Conservation (phyloP, 2,113 vertebrate genomes). For the Neogale vison region DNA sequence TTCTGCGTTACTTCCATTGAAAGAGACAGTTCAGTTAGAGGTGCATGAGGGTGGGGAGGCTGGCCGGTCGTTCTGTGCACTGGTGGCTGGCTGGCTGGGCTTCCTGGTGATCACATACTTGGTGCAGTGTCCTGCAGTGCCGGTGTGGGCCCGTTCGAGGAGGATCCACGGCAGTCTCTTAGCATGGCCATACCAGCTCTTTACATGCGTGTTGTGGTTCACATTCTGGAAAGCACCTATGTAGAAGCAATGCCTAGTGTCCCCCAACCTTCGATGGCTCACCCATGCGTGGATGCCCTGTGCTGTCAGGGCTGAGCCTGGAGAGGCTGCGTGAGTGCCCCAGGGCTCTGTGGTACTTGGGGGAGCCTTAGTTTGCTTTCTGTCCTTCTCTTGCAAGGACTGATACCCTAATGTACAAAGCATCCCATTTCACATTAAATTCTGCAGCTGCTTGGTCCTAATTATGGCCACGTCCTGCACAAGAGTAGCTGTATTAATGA, state of each 20-base stretch:
- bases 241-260: accelerated
- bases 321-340: accelerated
- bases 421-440: accelerated
- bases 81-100: accelerated
- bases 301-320: neutral
- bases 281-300: accelerated
- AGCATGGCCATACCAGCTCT: accelerated
- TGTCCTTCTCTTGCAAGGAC: neutral
- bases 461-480: neutral
- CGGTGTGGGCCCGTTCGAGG: accelerated
- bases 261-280: neutral
- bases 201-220: accelerated
- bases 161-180: accelerated
- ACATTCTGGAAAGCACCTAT: accelerated
- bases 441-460: neutral
- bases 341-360: accelerated
- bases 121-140: accelerated
- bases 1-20: accelerated
- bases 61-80: accelerated
- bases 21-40: accelerated
- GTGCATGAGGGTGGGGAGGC: accelerated
- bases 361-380: neutral
- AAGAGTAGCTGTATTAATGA: accelerated
- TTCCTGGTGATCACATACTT: accelerated
- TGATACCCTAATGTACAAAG: neutral